Conservation (phyloP, 2,113 vertebrate genomes). For the Chinchilla lanigera region DNA sequence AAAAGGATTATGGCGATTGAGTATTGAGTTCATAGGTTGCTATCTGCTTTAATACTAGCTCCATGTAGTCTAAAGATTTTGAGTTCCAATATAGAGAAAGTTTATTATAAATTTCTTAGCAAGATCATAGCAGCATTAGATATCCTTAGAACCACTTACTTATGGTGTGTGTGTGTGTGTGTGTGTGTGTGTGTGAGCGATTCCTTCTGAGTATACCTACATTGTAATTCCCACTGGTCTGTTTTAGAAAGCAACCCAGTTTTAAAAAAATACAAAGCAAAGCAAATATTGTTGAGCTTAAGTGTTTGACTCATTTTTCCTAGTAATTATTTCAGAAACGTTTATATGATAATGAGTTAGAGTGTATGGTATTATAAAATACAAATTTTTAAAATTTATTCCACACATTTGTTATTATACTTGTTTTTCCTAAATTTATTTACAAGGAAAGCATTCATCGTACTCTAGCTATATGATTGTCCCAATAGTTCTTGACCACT, state of each 20-base stretch:
- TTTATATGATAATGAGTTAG: slow-evolving; percentile 24
- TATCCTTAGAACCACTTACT: not conserved
- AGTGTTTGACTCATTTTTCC: slow-evolving; percentile 16
- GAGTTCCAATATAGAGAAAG: slow-evolving; percentile 46
- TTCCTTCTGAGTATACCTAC: not conserved
- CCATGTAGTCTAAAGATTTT: not conserved
- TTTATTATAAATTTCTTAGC: slow-evolving; percentile 52
- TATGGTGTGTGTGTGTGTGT: not conserved
- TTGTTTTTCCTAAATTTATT: slow-evolving; percentile 1
- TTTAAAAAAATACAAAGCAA: not conserved
- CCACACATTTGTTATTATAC: not conserved
- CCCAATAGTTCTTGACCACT: not conserved
- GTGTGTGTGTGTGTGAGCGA: not conserved
- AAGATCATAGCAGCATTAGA: slow-evolving; percentile 19
- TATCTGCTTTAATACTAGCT: slow-evolving; percentile 5
- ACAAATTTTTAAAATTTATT: not conserved
- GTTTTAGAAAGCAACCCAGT: slow-evolving; percentile 5
- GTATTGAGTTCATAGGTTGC: not conserved
- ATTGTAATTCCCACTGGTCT: slow-evolving; percentile 38
- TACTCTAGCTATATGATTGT: not conserved
- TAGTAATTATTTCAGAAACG: slow-evolving; percentile 36
- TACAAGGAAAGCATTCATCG: not conserved
- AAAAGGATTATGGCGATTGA: not conserved
- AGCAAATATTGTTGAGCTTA: slow-evolving; percentile 11
- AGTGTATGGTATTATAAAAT: slow-evolving; percentile 27